Percentiles rank a stretch among this genome's conserved stretches.
Conservation (phyloP, 2,797 vertebrate genomes). For the Argentina silus region DNA sequence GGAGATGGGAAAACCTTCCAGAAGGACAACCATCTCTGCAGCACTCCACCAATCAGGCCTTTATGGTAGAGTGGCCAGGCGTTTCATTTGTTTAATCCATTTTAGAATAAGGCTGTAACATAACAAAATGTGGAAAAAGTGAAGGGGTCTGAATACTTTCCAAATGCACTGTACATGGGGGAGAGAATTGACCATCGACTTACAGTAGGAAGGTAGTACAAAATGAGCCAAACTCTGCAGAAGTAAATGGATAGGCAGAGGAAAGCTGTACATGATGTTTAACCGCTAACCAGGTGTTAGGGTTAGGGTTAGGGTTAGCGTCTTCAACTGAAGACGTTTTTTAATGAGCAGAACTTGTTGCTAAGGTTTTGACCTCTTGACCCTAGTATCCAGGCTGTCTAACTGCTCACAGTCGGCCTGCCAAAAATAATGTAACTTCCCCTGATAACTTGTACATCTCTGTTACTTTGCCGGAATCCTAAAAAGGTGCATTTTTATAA, state of each 20-base stretch:
- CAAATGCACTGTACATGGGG: too few relatives aligned
- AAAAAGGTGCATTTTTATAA: too few relatives aligned
- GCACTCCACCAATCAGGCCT: too few relatives aligned
- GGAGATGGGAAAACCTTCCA: too few relatives aligned
- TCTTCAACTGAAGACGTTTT: conserved; percentile 30
- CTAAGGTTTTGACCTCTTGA: conserved; percentile 41
- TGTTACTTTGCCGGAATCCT: background rate
- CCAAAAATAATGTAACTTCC: background rate
- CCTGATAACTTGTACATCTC: conserved; percentile 9
- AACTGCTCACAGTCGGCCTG: conserved; percentile 29
- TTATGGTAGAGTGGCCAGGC: too few relatives aligned
- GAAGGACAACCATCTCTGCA: too few relatives aligned
- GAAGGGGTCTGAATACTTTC: too few relatives aligned
- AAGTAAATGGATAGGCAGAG: conserved; percentile 35
- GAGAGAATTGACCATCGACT: background rate
- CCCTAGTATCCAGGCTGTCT: conserved; percentile 10
- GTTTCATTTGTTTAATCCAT: too few relatives aligned
- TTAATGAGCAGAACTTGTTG: conserved; percentile 53
- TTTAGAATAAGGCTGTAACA: too few relatives aligned
- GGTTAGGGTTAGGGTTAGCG: too few relatives aligned
- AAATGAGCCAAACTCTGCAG: background rate
- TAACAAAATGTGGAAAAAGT: too few relatives aligned
- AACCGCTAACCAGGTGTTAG: conserved; percentile 32
- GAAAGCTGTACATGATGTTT: conserved; percentile 7
- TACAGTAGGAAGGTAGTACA: background rate